phyloP scores from a whole-genome alignment of 2,797 vertebrate genomes.

The Onychomys arenicola region DNA sequence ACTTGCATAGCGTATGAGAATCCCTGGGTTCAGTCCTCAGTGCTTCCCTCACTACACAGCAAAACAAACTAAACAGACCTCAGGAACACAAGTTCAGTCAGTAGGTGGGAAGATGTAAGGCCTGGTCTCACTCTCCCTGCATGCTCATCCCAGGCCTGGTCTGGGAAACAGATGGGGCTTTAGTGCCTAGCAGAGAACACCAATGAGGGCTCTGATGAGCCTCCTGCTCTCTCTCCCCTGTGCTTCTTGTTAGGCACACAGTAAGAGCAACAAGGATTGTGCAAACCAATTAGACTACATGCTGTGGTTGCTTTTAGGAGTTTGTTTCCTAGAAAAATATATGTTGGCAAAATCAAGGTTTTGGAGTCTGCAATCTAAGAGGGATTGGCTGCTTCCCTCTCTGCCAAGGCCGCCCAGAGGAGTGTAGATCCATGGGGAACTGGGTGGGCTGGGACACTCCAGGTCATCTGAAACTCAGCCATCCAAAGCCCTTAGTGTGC shows the following conservation, averaged over 20 bases:
- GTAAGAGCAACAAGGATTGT: not conserved
- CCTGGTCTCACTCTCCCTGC: not conserved
- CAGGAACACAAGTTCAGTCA: not conserved
- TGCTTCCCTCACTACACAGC: not conserved
- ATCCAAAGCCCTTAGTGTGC: not conserved
- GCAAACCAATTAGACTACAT: not conserved
- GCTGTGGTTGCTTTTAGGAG: conserved; percentile 35
- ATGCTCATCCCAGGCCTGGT: not conserved
- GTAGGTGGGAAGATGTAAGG: not conserved
- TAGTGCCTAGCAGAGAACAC: no score
- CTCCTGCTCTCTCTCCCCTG: not conserved
- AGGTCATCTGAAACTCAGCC: no score
- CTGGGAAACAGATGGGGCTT: not conserved
- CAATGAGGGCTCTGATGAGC: no score
- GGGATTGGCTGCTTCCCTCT: not conserved
- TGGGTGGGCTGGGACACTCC: no score
- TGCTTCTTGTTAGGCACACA: not conserved
- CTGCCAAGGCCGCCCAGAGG: not conserved
- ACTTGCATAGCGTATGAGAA: not conserved
- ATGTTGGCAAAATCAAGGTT: conserved; percentile 46
- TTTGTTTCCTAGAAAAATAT: conserved; percentile 55
- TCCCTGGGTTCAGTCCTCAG: not conserved
- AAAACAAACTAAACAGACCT: not conserved
- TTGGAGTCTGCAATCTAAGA: not conserved
- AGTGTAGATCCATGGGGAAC: not conserved